phyloP scores from a whole-genome alignment of 1,140 invertebrate genomes.

The Sinella curviseta region DNA sequence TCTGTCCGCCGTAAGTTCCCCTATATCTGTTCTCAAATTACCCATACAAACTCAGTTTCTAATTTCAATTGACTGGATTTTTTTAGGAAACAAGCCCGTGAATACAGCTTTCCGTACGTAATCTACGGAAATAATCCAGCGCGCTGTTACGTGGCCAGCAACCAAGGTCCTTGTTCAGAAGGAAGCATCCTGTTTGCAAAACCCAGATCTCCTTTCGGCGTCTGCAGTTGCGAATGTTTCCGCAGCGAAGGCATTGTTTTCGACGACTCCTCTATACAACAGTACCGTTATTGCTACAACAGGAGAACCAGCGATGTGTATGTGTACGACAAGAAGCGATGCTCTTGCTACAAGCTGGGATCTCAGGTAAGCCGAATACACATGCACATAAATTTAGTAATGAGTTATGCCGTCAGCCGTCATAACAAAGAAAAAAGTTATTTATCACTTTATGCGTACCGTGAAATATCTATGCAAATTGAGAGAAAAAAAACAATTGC shows the following conservation, averaged over 20 bases:
- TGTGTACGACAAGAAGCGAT: background rate
- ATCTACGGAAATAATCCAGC: background rate
- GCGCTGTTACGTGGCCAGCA: background rate
- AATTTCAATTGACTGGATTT: no score
- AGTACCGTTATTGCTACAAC: constrained; percentile 10
- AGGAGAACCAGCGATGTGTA: background rate
- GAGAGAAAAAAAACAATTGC: background rate
- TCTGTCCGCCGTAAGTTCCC: constrained; percentile 10
- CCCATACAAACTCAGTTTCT: no score
- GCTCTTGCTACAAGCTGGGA: background rate
- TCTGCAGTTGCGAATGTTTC: constrained; percentile 6
- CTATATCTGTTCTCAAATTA: no score
- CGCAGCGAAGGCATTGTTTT: background rate
- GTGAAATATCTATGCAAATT: background rate
- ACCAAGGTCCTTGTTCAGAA: background rate
- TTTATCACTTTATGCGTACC: background rate
- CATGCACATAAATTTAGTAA: background rate
- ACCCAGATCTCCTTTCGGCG: background rate
- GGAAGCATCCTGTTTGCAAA: constrained; percentile 3
- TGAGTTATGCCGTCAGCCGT: no score
- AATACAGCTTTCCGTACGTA: background rate
- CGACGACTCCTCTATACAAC: background rate
- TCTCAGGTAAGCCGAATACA: background rate
- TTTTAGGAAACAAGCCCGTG: background rate
- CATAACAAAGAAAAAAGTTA: background rate